Evolutionary conservation across 2,888 invertebrate species (phyloP).

Genomic region (Leptarthrus brevirostris): DNA sequence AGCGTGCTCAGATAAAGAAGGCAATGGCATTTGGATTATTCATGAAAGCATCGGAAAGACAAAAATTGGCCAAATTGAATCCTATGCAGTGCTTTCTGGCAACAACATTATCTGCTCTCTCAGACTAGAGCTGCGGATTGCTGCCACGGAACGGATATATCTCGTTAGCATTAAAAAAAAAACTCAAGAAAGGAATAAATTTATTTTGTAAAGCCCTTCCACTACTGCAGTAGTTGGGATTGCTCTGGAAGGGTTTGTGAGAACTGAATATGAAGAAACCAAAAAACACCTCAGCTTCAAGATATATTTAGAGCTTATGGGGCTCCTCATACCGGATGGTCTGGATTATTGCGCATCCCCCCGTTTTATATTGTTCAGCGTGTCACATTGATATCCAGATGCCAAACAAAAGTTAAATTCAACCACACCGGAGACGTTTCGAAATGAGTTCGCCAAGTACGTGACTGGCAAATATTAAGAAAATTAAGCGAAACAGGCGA

Average conservation of each 20-base stretch:
- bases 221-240: not conserved
- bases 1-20: not conserved
- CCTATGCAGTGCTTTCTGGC: not conserved
- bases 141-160: conserved; percentile 15
- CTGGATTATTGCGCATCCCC: conserved; percentile 21
- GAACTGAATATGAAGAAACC: not conserved
- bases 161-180: conserved; percentile 15
- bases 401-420: not conserved
- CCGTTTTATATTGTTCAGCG: not conserved
- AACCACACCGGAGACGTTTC: not conserved
- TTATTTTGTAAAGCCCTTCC: conserved; percentile 6
- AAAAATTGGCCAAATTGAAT: conserved; percentile 22
- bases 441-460: conserved; percentile 8
- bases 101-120: conserved; percentile 1
- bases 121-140: not conserved
- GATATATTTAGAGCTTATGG: not conserved
- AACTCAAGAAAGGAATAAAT: conserved; percentile 19
- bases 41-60: not conserved
- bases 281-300: not conserved
- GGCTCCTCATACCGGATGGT: conserved; percentile 6
- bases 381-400: conserved; percentile 1
- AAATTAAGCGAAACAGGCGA: conserved; percentile 23
- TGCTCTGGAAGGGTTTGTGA: no score
- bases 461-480: conserved; percentile 35
- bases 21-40: not conserved